Conservation (phyloP, 2,797 vertebrate genomes). For the Nyctibius grandis region DNA sequence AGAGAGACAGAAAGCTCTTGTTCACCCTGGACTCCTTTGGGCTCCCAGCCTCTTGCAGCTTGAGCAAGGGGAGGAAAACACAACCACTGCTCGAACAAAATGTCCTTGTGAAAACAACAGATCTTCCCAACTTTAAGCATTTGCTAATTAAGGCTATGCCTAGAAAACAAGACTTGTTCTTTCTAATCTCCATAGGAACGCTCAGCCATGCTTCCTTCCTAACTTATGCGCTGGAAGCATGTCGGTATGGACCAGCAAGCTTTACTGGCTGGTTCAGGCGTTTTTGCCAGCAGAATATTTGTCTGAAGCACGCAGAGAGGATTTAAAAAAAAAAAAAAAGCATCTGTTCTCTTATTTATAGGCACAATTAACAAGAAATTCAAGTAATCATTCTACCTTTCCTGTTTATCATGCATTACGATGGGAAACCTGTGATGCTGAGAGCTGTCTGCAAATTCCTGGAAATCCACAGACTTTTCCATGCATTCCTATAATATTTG, state of each 20-base stretch:
- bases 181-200: conserved; percentile 20
- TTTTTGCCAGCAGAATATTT: neutral
- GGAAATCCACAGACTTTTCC: neutral
- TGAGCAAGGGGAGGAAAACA: conserved; percentile 22
- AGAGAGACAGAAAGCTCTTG: neutral
- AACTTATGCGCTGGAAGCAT: neutral
- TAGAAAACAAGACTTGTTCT: conserved; percentile 1
- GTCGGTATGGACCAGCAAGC: neutral
- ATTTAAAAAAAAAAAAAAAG: neutral
- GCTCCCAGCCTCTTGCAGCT: neutral
- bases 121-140: neutral
- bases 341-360: neutral
- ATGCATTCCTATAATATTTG: neutral
- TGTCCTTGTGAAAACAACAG: conserved; percentile 13
- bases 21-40: neutral
- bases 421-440: neutral
- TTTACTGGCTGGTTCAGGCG: neutral
- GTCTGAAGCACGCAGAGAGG: neutral
- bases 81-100: conserved; percentile 24
- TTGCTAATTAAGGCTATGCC: conserved; percentile 39
- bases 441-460: neutral
- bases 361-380: neutral
- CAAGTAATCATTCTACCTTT: neutral
- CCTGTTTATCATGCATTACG: neutral
- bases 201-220: conserved; percentile 55